A percentile compares a stretch with the other conserved stretches of the same genome.
Conservation (phyloP, 2,888 invertebrate species). For the Drosophila meridionalis region DNA sequence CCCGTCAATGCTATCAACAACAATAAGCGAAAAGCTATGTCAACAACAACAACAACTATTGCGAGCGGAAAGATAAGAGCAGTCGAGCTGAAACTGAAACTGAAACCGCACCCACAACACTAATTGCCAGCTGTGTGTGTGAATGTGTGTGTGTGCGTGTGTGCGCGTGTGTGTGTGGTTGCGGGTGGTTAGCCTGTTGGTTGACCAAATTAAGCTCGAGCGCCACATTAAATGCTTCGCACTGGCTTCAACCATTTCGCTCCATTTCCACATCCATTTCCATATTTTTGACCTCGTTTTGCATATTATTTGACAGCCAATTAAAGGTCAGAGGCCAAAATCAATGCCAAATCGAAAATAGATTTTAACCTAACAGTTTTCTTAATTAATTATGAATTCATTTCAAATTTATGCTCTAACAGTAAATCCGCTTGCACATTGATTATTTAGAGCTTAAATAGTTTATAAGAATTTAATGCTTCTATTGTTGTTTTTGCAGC, state of each 20-base stretch:
- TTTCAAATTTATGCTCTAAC: not conserved
- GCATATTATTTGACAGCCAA: slow-evolving; percentile 18
- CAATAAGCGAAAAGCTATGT: slow-evolving; percentile 44
- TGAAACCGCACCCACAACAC: slow-evolving; percentile 67
- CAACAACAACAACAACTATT: slow-evolving; percentile 27
- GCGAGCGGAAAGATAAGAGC: slow-evolving; percentile 60
- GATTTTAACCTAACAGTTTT: slow-evolving; percentile 1
- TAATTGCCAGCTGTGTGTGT: slow-evolving; percentile 58
- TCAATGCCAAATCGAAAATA: slow-evolving; percentile 26
- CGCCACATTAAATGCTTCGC: slow-evolving; percentile 56
- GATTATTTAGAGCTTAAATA: slow-evolving; percentile 4
- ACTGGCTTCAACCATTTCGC: slow-evolving; percentile 36
- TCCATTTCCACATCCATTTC: not conserved
- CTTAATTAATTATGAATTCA: slow-evolving; percentile 12
- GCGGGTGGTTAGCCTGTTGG: not conserved
- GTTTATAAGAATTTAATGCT: not conserved
- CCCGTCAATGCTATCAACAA: slow-evolving; percentile 41
- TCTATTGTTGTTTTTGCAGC: not conserved
- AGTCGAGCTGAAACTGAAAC: slow-evolving; percentile 51
- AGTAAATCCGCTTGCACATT: not conserved
- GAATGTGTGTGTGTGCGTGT: slow-evolving; percentile 15
- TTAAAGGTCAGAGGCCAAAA: slow-evolving; percentile 34
- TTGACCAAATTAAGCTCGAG: slow-evolving; percentile 51
- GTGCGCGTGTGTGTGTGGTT: not conserved
- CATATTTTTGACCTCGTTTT: slow-evolving; percentile 34